These are phyloP conservation scores for Chelonoidis abingdonii DNA, from an alignment of 2,113 vertebrate genomes.

Conservation along the genomic window DNA sequence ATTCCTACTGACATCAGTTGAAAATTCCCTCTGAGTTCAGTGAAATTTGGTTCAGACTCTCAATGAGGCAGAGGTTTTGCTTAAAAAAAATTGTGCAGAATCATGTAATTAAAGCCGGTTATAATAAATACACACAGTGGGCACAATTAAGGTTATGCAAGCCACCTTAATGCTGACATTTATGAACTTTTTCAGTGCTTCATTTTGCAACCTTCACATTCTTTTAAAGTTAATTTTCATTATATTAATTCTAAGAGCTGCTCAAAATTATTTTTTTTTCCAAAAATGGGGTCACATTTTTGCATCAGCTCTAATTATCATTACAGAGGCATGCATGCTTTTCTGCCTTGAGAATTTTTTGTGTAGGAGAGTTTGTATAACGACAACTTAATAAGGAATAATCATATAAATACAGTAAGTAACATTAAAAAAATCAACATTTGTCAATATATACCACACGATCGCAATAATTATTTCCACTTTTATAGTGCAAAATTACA, in stretches of 20 bases:
- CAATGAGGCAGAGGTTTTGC: not conserved
- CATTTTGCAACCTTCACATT: not conserved
- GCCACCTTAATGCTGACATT: not conserved
- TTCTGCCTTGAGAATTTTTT: not conserved
- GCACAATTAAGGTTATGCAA: not conserved
- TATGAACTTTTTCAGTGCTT: not conserved
- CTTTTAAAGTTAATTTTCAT: not conserved
- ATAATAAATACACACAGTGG: not conserved
- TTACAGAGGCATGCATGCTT: not conserved
- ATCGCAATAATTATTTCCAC: slow-evolving; percentile 24
- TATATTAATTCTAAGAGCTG: not conserved
- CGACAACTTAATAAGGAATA: slow-evolving; percentile 23
- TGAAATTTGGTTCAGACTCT: not conserved
- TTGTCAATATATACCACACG: not conserved
- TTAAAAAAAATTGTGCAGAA: not conserved
- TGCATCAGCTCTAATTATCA: not conserved
- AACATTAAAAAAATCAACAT: not conserved
- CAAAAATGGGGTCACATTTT: not conserved
- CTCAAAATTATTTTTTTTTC: not conserved
- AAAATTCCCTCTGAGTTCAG: not conserved
- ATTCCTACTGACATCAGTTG: not conserved
- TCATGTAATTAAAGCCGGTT: not conserved
- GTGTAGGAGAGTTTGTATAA: not conserved
- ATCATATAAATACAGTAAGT: slow-evolving; percentile 22
- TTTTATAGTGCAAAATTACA: slow-evolving; percentile 7